Evolutionary conservation across 2,888 invertebrate species (phyloP), one percentile per base, ranked within the genome.

Genomic region (Willowsia nigromaculata): DNA sequence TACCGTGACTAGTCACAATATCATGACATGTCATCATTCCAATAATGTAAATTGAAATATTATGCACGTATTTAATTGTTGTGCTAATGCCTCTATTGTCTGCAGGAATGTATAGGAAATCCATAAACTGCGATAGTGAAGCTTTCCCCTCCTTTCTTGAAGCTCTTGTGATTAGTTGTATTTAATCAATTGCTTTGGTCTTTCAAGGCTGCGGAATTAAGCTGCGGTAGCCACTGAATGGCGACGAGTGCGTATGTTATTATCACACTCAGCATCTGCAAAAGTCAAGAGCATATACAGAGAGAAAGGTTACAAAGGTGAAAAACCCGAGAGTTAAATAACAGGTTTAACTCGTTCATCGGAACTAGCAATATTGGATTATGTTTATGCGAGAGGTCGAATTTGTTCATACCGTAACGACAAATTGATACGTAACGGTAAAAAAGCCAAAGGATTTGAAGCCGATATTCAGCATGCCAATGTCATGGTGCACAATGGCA

Each of bases 361-460:
- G n/a, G n/a, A n/a, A n/a, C n/a, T 50, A 15, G 47, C n/a, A 50
- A 6, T 13, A 15, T 33, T 9, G 22, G 11, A 6, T 62, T 27
- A 25, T 50, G 50, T 27, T 1, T 2, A 40, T 25, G 18, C 30
- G 47, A 76, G n/a, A 27, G 50, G n/a, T 18, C 7, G 15, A 53
- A 56, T 56, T 37, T 59, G 22, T 37, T 59, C 9, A 27, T 59
- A 87, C 87, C 11, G 81, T 71, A 25, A 62, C 37, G 4, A 88
- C 47, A 74, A 82, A 81, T 27, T 71, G 53, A 43, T 88, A 82
- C 1, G 74, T 59, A 0, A 71, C 65, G 33, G 82, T 88, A 27
- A 88, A 88, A 37, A 88, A 88, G 30, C 74, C 82, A 0, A 74
- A 13, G 11, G 82, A 81, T 82, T 88, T 88, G 18, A 88, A 82